phyloP scores from a whole-genome alignment of 2,888 invertebrate species.

The Volucella bombylans region DNA sequence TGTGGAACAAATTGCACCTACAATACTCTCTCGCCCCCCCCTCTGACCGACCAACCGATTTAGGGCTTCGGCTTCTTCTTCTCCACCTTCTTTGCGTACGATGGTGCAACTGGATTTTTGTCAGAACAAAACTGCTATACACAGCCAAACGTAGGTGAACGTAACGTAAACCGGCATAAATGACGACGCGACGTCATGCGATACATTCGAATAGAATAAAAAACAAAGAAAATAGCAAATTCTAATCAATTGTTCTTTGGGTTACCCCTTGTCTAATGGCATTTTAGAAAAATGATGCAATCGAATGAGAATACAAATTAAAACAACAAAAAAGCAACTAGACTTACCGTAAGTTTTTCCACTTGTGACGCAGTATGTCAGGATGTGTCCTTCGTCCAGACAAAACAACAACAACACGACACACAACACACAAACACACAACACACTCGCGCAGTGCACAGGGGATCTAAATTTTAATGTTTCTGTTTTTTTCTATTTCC shows the following conservation, averaged over 20 bases:
- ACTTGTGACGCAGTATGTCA: constrained; percentile 61
- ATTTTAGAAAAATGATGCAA: constrained; percentile 46
- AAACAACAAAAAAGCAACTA: background rate
- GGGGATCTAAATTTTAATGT: no score
- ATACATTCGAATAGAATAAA: background rate
- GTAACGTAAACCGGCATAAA: no score
- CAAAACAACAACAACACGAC: constrained; percentile 47
- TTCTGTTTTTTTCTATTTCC: background rate
- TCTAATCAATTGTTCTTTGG: no score
- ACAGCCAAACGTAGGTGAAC: no score
- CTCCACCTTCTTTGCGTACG: background rate
- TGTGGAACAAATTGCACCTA: background rate
- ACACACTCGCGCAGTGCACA: no score
- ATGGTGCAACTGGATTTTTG: constrained; percentile 17
- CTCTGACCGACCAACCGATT: no score
- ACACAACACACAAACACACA: background rate
- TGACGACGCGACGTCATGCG: no score
- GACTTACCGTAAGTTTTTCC: constrained; percentile 51
- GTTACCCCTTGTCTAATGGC: no score
- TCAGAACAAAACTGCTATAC: background rate
- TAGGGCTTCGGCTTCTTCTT: no score
- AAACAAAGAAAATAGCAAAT: background rate
- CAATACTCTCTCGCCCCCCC: background rate
- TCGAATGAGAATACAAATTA: background rate
- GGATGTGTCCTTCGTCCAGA: constrained; percentile 65